Evolutionary conservation across 2,113 vertebrate species (phyloP).

Genomic region (Macroglossus sobrinus): DNA sequence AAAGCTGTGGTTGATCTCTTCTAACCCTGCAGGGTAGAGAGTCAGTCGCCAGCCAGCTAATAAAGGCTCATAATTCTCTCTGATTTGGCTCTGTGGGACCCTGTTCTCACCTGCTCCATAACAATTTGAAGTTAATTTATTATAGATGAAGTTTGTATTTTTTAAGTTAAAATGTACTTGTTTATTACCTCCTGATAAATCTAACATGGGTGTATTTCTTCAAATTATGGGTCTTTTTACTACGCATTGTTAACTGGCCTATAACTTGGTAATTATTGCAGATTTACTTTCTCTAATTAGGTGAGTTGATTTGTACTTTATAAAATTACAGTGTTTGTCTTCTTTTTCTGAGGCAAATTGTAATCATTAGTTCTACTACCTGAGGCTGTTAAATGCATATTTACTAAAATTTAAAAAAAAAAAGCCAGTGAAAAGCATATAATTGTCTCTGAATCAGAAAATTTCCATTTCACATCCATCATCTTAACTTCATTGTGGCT

Average conservation of each 20-base stretch:
- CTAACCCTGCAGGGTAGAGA: no score
- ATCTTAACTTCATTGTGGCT: conserved; percentile 54
- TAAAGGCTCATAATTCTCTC: no score
- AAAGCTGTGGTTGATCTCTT: no score
- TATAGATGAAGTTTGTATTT: conserved; percentile 25
- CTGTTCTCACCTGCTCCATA: no score
- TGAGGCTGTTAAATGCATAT: conserved; percentile 62
- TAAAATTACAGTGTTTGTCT: conserved; percentile 71
- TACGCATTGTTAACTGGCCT: conserved; percentile 37
- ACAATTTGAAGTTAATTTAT: conserved; percentile 43
- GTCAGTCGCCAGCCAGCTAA: no score
- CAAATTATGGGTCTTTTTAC: conserved; percentile 37
- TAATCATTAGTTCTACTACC: conserved; percentile 66
- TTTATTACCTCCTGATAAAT: conserved; percentile 56
- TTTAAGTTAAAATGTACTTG: conserved; percentile 43
- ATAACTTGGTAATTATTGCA: conserved; percentile 33
- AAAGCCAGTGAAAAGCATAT: conserved; percentile 47
- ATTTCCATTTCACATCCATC: conserved; percentile 49
- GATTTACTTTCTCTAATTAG: conserved; percentile 65
- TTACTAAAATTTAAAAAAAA: conserved; percentile 67
- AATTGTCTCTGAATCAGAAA: conserved; percentile 67
- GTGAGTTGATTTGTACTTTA: conserved; percentile 68
- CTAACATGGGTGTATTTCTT: conserved; percentile 18
- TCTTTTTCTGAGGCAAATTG: conserved; percentile 61
- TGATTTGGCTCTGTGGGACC: no score